Evolutionary conservation across 2,113 vertebrate genomes (phyloP).

Genomic region (Gobiocypris rarus): DNA sequence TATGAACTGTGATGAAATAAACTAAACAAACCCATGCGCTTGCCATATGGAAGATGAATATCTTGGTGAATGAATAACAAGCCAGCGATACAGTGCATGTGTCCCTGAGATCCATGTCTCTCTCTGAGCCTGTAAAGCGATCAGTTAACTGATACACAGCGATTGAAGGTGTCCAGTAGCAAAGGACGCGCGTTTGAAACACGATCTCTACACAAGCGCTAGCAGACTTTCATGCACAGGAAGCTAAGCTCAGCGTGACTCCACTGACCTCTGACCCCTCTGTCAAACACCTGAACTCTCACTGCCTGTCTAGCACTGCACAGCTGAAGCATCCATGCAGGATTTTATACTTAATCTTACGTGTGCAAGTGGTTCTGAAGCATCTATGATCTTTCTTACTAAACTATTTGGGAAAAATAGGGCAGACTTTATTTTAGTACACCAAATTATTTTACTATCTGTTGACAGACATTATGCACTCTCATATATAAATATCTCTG

Average conservation of each 20-base stretch:
- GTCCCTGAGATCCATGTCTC: background rate
- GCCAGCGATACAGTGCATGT: background rate
- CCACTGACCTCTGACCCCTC: constrained; percentile 12
- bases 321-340: background rate
- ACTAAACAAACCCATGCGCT: background rate
- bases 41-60: constrained; percentile 9
- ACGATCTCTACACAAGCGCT: background rate
- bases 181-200: constrained; percentile 34
- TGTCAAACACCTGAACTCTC: constrained; percentile 21
- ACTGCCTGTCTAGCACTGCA: background rate
- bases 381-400: background rate
- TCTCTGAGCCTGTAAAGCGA: constrained; percentile 26
- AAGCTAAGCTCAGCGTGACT: constrained; percentile 10
- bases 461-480: too few relatives aligned
- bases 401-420: background rate
- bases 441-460: too few relatives aligned
- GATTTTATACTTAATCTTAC: background rate
- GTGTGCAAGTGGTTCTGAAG: background rate
- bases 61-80: background rate
- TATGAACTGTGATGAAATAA: background rate
- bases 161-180: constrained; percentile 45
- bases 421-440: background rate
- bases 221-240: background rate
- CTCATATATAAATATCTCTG: too few relatives aligned
- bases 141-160: constrained; percentile 36